Evolutionary conservation across 2,113 vertebrate species (phyloP).

Genomic region (Cepphus grylle): DNA sequence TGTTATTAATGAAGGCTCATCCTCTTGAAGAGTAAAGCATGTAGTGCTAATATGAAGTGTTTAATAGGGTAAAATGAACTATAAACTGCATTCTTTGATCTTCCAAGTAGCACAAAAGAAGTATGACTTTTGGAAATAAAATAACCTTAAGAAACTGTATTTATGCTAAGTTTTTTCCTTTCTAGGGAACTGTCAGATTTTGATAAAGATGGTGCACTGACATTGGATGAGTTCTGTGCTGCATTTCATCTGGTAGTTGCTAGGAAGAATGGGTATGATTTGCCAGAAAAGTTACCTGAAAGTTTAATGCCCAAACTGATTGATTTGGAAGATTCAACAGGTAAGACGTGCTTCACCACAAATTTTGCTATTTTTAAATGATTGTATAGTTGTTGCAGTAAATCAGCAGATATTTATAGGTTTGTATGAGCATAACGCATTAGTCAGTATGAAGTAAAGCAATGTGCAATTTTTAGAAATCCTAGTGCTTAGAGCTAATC

Average conservation of each 20-base stretch:
- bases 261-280: conserved; percentile 97
- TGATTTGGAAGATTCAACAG: conserved; percentile 95
- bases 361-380: neutral
- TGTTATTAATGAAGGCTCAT: neutral
- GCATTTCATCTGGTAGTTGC: conserved; percentile 98
- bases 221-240: conserved; percentile 97
- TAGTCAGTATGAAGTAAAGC: neutral
- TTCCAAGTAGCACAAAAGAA: neutral
- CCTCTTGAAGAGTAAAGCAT: neutral
- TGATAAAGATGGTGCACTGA: conserved; percentile 97
- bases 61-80: neutral
- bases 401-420: neutral
- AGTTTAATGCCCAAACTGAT: conserved; percentile 99
- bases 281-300: conserved; percentile 97
- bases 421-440: neutral
- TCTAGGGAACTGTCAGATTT: conserved; percentile 97
- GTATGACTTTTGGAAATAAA: neutral
- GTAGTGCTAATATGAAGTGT: neutral
- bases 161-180: conserved; percentile 63
- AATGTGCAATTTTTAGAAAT: neutral
- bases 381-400: neutral
- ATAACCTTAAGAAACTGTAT: conserved; percentile 2
- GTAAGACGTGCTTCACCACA: conserved; percentile 65
- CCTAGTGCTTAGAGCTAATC: neutral
- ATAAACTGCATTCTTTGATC: neutral